phyloP scores from a whole-genome alignment of 2,797 vertebrate genomes.

The Hippocampus kuda region DNA sequence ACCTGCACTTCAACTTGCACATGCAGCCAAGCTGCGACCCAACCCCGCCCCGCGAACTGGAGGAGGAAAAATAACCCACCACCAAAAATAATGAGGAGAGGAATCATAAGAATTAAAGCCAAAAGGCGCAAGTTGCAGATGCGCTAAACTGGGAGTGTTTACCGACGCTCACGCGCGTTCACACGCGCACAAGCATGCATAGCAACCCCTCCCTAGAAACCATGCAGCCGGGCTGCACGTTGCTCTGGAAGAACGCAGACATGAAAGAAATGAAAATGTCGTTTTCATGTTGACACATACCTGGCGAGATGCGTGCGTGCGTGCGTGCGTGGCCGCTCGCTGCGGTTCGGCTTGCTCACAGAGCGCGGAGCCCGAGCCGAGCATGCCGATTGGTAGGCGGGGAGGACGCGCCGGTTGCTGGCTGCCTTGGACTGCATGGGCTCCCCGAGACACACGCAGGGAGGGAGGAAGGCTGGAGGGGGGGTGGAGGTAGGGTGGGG shows the following conservation, averaged over 20 bases:
- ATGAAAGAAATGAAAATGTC: slow-evolving; percentile 32
- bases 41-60: slow-evolving; percentile 2
- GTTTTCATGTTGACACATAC: slow-evolving; percentile 43
- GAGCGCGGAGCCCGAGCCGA: slow-evolving; percentile 62
- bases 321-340: slow-evolving; percentile 58
- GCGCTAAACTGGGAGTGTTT: slow-evolving; percentile 61
- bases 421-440: slow-evolving; percentile 57
- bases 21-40: slow-evolving; percentile 19
- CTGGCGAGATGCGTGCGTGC: slow-evolving; percentile 62
- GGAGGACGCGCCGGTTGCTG: slow-evolving; percentile 68
- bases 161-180: slow-evolving; percentile 23
- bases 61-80: background rate
- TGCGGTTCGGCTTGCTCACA: slow-evolving; percentile 67
- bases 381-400: slow-evolving; percentile 68
- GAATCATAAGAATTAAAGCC: background rate
- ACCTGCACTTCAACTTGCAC: slow-evolving; percentile 43
- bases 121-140: slow-evolving; percentile 46
- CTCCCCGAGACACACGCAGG: slow-evolving; percentile 58
- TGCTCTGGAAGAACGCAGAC: slow-evolving; percentile 12
- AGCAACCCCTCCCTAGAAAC: slow-evolving; percentile 54
- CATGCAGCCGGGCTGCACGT: slow-evolving; percentile 27
- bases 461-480: slow-evolving; percentile 47
- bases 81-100: background rate
- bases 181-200: slow-evolving; percentile 6
- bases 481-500: slow-evolving; percentile 50